phyloP scores from a whole-genome alignment of 92 coral and sea anemone species.

The Desmophyllum pertusum region DNA sequence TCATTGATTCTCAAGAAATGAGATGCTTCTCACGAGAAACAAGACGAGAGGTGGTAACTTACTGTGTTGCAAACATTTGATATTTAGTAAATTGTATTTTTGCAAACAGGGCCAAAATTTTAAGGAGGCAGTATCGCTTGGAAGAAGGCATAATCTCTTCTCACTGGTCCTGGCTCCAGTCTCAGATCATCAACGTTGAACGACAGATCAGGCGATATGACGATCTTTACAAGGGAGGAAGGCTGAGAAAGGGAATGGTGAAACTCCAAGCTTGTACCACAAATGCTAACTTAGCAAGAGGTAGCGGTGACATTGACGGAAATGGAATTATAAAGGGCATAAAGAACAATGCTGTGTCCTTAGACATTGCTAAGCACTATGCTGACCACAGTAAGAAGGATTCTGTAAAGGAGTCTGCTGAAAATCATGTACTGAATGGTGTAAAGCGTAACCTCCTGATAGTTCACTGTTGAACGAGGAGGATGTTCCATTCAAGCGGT shows the following conservation, averaged over 20 bases:
- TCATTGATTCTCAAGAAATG: too few species aligned
- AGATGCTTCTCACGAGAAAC: too few species aligned
- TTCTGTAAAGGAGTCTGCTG: conserved; percentile 74
- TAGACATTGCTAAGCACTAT: conserved; percentile 22
- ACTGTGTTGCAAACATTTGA: not conserved
- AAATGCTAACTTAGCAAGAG: conserved; percentile 13
- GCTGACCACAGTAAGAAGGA: conserved; percentile 34
- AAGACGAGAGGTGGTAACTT: too few species aligned
- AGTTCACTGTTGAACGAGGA: conserved; percentile 62
- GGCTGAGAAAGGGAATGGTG: conserved; percentile 79
- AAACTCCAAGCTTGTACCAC: conserved; percentile 70
- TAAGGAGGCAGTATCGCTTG: conserved; percentile 66
- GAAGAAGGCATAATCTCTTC: conserved; percentile 93
- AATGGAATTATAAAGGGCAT: conserved; percentile 38
- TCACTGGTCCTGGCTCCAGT: conserved; percentile 97
- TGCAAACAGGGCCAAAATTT: conserved; percentile 58
- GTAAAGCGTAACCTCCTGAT: conserved; percentile 66
- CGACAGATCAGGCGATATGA: conserved; percentile 92
- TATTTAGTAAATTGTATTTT: not conserved
- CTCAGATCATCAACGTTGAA: conserved; percentile 93
- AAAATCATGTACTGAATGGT: conserved; percentile 79
- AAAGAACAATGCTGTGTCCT: conserved; percentile 13
- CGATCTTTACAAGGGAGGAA: conserved; percentile 78
- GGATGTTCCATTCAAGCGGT: conserved; percentile 73
- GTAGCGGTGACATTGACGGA: conserved; percentile 30